A percentile compares a stretch with the other conserved stretches of the same genome.
These are phyloP conservation scores for Cacoxenus indagator DNA, from an alignment of 2,888 invertebrate species.

Conservation along the genomic window DNA sequence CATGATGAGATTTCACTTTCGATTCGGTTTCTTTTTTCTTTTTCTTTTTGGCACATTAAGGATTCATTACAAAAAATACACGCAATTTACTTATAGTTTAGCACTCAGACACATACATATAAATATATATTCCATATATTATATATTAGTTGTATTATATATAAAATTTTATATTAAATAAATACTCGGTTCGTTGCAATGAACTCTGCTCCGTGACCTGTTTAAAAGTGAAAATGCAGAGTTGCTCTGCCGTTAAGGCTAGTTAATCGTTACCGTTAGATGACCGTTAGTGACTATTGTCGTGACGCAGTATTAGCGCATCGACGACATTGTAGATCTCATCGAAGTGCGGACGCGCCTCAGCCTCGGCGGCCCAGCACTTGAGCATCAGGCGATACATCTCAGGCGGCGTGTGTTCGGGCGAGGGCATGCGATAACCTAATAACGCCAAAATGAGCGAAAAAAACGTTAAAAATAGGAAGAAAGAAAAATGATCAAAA, in stretches of 20 bases:
- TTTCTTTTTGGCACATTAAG: constrained; percentile 60
- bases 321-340: constrained; percentile 87
- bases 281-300: constrained; percentile 59
- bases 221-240: constrained; percentile 54
- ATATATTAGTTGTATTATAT: constrained; percentile 26
- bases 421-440: constrained; percentile 95
- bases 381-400: constrained; percentile 91
- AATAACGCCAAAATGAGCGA: neutral
- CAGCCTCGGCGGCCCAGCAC: constrained; percentile 95
- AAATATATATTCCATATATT: constrained; percentile 40
- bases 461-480: neutral
- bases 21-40: constrained; percentile 15
- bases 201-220: neutral
- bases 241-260: constrained; percentile 38
- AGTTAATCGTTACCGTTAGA: constrained; percentile 20
- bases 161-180: constrained; percentile 46
- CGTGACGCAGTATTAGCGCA: constrained; percentile 72
- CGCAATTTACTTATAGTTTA: constrained; percentile 12
- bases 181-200: constrained; percentile 45
- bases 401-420: constrained; percentile 88
- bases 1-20: neutral
- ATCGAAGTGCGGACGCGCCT: constrained; percentile 92
- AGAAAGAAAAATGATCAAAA: neutral
- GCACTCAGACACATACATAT: constrained; percentile 27
- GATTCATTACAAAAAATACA: constrained; percentile 48